Evolutionary conservation across 23 tunicate species (phyloP).

Genomic region (Oikopleura vanhoeffeni): DNA sequence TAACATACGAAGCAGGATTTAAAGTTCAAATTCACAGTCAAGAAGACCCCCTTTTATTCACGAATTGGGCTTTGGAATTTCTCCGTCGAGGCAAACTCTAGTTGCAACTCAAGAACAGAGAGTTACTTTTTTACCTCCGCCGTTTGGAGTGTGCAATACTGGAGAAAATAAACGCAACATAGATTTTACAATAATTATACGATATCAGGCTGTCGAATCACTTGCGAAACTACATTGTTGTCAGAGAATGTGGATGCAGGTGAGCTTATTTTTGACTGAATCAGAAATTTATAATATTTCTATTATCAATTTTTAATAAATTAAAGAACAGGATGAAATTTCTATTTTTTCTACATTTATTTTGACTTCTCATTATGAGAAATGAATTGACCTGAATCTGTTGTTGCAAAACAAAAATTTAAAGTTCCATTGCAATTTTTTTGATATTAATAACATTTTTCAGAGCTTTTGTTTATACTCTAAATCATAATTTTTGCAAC

Average conservation of each 20-base stretch:
- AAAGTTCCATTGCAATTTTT: too few relatives aligned
- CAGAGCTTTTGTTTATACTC: too few relatives aligned
- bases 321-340: too few relatives aligned
- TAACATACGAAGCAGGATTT: not conserved
- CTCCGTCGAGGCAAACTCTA: not conserved
- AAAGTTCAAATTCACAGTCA: not conserved
- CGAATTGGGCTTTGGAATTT: conserved; percentile 8
- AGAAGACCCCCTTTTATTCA: not conserved
- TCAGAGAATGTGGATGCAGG: not conserved
- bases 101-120: conserved; percentile 5
- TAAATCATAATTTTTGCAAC: too few relatives aligned
- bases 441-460: too few relatives aligned
- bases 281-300: too few relatives aligned
- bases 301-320: too few relatives aligned
- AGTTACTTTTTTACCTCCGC: conserved; percentile 6
- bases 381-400: too few relatives aligned
- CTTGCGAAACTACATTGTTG: not conserved
- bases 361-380: too few relatives aligned
- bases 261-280: too few relatives aligned
- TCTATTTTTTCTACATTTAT: too few relatives aligned
- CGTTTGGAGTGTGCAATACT: not conserved
- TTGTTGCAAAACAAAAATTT: too few relatives aligned
- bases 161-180: not conserved
- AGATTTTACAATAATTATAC: conserved; percentile 24
- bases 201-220: conserved; percentile 35